These are phyloP conservation scores for Aquatica leii DNA, from an alignment of 2,888 invertebrate species.

Conservation along the genomic window DNA sequence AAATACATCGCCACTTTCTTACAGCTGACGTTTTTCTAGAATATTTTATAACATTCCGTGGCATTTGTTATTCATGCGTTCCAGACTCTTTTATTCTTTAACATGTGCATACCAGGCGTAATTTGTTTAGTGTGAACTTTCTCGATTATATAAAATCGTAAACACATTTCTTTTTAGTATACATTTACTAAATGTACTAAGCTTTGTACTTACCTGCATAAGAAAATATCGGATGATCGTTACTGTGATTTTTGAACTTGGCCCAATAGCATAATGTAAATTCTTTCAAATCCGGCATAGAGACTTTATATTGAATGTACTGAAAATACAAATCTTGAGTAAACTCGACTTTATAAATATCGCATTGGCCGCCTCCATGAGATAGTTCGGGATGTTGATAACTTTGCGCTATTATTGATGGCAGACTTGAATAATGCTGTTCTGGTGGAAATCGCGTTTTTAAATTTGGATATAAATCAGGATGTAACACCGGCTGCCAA, in stretches of 20 bases:
- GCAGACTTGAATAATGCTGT: constrained; percentile 32
- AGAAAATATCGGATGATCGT: constrained; percentile 84
- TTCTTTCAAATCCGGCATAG: constrained; percentile 79
- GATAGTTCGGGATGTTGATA: constrained; percentile 42
- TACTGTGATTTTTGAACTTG: constrained; percentile 82
- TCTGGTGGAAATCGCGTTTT: constrained; percentile 33
- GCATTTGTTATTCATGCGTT: no score
- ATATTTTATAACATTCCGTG: no score
- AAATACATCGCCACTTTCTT: no score
- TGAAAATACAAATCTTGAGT: constrained; percentile 70
- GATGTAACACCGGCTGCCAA: constrained; percentile 65
- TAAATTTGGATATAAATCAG: constrained; percentile 52
- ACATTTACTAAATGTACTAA: no score
- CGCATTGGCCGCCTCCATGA: constrained; percentile 59
- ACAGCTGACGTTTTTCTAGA: no score
- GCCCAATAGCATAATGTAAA: constrained; percentile 86
- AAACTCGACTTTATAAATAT: constrained; percentile 66
- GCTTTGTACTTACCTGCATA: constrained; percentile 79
- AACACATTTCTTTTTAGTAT: no score
- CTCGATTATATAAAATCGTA: no score
- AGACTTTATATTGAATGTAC: constrained; percentile 77
- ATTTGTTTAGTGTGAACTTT: no score
- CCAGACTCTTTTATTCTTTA: no score
- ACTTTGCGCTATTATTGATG: constrained; percentile 38
- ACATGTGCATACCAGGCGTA: no score